Evolutionary conservation across 2,113 vertebrate species (phyloP).

Genomic region (Odontesthes bonariensis): DNA sequence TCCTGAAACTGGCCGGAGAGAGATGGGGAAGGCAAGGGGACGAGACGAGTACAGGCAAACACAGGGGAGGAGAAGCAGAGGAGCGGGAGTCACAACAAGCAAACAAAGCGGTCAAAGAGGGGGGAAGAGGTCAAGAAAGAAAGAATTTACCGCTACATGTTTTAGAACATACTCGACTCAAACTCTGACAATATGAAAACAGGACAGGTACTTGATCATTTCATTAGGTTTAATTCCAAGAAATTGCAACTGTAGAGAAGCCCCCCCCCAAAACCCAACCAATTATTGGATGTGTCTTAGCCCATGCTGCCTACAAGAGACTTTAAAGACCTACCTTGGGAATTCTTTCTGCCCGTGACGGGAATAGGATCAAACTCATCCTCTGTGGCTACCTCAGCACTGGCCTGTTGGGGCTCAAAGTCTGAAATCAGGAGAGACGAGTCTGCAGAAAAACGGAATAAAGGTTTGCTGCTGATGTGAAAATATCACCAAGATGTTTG

Average conservation of each 20-base stretch:
- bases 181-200: slow-evolving; percentile 10
- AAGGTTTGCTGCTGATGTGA: neutral
- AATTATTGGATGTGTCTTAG: neutral
- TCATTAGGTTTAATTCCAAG: neutral
- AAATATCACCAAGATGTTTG: slow-evolving; percentile 4
- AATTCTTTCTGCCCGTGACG: slow-evolving; percentile 95
- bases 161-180: slow-evolving; percentile 18
- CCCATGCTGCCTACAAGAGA: neutral
- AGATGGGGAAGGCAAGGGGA: slow-evolving; percentile 19
- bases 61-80: slow-evolving; percentile 34
- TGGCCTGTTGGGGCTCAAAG: slow-evolving; percentile 85
- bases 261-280: neutral
- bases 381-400: slow-evolving; percentile 88
- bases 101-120: slow-evolving; percentile 69
- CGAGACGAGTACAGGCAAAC: slow-evolving; percentile 37
- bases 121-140: slow-evolving; percentile 55
- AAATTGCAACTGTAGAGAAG: neutral
- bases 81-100: slow-evolving; percentile 59
- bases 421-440: slow-evolving; percentile 95
- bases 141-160: slow-evolving; percentile 47
- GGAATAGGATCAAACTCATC: slow-evolving; percentile 99
- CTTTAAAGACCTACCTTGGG: slow-evolving; percentile 89
- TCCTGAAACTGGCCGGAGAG: slow-evolving; percentile 86
- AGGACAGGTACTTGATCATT: slow-evolving; percentile 10
- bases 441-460: slow-evolving; percentile 82